A percentile compares a stretch with the other conserved stretches of the same genome.
phyloP scores from a whole-genome alignment of 2,888 invertebrate species.

The Idaea biselata region DNA sequence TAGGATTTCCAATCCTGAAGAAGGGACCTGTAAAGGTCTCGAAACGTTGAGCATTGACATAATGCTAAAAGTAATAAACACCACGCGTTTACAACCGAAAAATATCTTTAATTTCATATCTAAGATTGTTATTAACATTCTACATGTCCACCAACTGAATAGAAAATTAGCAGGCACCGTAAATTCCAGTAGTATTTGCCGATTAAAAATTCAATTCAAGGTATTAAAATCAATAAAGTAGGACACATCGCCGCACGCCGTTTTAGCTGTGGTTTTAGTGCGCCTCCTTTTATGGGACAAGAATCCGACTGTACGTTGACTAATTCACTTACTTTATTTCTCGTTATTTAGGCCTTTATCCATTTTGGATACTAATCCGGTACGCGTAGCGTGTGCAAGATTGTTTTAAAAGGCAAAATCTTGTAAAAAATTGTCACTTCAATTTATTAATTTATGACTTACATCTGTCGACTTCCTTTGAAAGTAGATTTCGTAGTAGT shows the following conservation, averaged over 20 bases:
- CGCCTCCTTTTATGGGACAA: slow-evolving; percentile 37
- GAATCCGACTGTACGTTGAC: slow-evolving; percentile 44
- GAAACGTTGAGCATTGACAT: too few species aligned
- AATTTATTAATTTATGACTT: not conserved
- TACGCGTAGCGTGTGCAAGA: not conserved
- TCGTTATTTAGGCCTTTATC: not conserved
- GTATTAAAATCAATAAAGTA: slow-evolving; percentile 13
- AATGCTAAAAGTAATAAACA: too few species aligned
- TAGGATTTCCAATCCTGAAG: too few species aligned
- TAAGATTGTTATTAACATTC: too few species aligned
- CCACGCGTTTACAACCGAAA: too few species aligned
- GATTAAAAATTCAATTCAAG: slow-evolving; percentile 10
- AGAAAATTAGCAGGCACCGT: slow-evolving; percentile 23
- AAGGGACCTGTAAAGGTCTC: too few species aligned
- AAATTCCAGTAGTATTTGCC: not conserved
- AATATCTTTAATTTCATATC: too few species aligned
- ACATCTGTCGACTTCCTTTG: not conserved
- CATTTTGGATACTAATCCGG: not conserved
- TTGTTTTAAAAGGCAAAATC: not conserved
- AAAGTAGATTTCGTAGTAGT: not conserved
- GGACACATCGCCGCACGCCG: slow-evolving; percentile 11
- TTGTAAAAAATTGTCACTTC: not conserved
- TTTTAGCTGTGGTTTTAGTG: slow-evolving; percentile 19
- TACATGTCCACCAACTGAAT: not conserved
- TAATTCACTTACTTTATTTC: slow-evolving; percentile 1